Conservation (phyloP, 2,888 invertebrate genomes). For the Phlogophora meticulosa region DNA sequence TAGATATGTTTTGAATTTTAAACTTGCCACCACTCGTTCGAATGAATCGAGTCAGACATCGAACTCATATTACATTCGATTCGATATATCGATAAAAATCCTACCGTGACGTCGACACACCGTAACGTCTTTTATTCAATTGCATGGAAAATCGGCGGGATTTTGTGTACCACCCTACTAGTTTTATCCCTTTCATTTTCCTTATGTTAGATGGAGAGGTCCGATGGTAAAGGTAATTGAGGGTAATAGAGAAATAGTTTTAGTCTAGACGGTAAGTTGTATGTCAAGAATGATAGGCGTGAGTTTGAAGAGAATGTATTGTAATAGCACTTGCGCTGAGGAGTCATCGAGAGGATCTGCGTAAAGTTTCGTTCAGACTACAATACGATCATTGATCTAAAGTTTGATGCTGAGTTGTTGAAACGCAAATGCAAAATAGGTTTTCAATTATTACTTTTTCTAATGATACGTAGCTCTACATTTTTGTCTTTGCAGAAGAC, state of each 20-base stretch:
- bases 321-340: slow-evolving; percentile 53
- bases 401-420: not conserved
- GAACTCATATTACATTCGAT: slow-evolving; percentile 62
- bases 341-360: slow-evolving; percentile 28
- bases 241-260: slow-evolving; percentile 88
- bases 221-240: slow-evolving; percentile 81
- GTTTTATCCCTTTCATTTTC: slow-evolving; percentile 67
- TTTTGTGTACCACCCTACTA: slow-evolving; percentile 80
- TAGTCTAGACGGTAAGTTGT: slow-evolving; percentile 85
- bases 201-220: slow-evolving; percentile 70
- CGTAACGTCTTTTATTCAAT: slow-evolving; percentile 88
- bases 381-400: not conserved
- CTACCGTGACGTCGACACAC: slow-evolving; percentile 83
- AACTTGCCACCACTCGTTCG: slow-evolving; percentile 40
- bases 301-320: slow-evolving; percentile 66
- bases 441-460: not conserved
- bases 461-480: not conserved
- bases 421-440: not conserved
- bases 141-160: slow-evolving; percentile 88
- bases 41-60: slow-evolving; percentile 59
- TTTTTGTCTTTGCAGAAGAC: not conserved
- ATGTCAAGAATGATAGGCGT: slow-evolving; percentile 85
- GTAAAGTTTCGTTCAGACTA: slow-evolving; percentile 22
- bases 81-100: slow-evolving; percentile 76
- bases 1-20: slow-evolving; percentile 46